A percentile compares a stretch with the other conserved stretches of the same genome.
phyloP scores from a whole-genome alignment of 2,113 vertebrate species.

The Calonectris borealis region DNA sequence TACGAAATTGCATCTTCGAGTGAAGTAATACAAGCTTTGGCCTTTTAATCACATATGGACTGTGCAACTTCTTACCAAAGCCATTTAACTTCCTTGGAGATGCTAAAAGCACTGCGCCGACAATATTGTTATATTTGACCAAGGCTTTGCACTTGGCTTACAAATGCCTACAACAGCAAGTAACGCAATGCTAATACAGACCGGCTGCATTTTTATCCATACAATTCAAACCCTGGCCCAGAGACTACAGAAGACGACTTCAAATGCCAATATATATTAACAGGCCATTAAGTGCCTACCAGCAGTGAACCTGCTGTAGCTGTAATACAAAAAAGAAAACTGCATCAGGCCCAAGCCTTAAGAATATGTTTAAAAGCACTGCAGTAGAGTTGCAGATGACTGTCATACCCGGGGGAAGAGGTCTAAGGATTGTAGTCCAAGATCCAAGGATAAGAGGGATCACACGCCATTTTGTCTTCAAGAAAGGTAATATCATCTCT shows the following conservation, averaged over 20 bases:
- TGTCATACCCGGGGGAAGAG: not conserved
- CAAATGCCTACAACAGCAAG: not conserved
- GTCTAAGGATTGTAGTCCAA: not conserved
- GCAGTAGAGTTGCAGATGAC: not conserved
- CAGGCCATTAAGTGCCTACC: not conserved
- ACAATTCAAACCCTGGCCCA: not conserved
- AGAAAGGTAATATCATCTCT: not conserved
- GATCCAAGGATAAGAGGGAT: not conserved
- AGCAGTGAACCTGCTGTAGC: not conserved
- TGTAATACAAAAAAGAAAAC: not conserved
- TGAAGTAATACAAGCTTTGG: not conserved
- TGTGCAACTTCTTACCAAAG: not conserved
- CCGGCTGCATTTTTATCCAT: not conserved
- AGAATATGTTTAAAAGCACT: not conserved
- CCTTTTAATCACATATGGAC: not conserved
- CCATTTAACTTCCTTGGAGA: not conserved
- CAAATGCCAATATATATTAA: not conserved
- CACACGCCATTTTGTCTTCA: not conserved
- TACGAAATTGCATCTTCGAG: rapidly evolving
- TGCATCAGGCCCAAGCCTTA: not conserved
- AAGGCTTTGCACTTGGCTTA: not conserved
- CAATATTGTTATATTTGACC: not conserved
- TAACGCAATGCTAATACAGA: not conserved
- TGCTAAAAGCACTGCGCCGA: not conserved
- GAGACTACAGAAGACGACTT: not conserved